Evolutionary conservation across 2,113 vertebrate species (phyloP).

Genomic region (Carettochelys insculpta): DNA sequence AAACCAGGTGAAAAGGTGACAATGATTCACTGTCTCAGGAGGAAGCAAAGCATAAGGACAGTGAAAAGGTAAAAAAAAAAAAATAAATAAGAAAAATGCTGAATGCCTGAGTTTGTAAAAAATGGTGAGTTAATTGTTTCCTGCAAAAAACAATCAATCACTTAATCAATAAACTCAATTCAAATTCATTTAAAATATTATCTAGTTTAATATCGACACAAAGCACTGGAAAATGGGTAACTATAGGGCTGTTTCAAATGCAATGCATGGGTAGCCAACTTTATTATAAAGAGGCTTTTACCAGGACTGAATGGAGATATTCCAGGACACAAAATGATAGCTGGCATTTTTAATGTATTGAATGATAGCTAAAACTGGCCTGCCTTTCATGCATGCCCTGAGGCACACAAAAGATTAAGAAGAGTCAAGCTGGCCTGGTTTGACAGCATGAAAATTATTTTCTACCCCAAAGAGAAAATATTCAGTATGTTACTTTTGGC

Average conservation of each 20-base stretch:
- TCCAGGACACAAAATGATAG: neutral
- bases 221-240: neutral
- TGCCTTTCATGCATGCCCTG: neutral
- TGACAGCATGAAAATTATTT: neutral
- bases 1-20: neutral
- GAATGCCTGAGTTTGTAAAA: too few species aligned
- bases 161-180: rapidly evolving
- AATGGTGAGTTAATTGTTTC: neutral
- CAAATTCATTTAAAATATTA: neutral
- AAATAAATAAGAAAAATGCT: neutral
- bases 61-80: neutral
- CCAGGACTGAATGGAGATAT: neutral
- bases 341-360: neutral
- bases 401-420: neutral
- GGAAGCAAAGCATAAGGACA: neutral
- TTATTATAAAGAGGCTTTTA: neutral
- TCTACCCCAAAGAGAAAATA: neutral
- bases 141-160: neutral
- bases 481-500: neutral
- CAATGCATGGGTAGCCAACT: neutral
- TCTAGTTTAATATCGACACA: neutral
- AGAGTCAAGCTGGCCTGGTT: neutral
- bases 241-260: neutral
- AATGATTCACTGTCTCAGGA: neutral
- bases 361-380: neutral